phyloP scores from a whole-genome alignment of 1,140 invertebrate species.

The Battus philenor region DNA sequence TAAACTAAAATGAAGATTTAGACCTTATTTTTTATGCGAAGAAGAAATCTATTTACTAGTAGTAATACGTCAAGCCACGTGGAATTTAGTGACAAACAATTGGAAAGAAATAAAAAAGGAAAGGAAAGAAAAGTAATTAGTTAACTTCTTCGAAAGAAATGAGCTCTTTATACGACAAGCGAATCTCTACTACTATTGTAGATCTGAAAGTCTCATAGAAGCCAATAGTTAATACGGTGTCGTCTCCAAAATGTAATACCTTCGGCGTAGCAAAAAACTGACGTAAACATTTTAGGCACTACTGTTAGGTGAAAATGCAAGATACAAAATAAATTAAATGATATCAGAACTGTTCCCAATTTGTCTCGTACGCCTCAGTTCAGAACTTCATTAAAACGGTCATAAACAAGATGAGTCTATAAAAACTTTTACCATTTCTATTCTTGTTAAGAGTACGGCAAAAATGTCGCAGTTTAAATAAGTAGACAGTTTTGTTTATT shows the following conservation, averaged over 20 bases:
- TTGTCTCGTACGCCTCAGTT: not conserved
- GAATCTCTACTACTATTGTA: not conserved
- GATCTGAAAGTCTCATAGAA: not conserved
- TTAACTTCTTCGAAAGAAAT: no score
- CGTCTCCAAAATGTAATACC: not conserved
- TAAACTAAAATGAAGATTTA: no score
- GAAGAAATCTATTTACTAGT: no score
- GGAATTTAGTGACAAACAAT: no score
- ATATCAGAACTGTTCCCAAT: conserved; percentile 4
- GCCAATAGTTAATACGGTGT: not conserved
- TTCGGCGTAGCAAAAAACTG: not conserved
- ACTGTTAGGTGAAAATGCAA: no score
- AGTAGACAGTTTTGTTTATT: conserved; percentile 11
- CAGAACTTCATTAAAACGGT: conserved; percentile 14
- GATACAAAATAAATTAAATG: conserved; percentile 2
- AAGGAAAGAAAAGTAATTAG: no score
- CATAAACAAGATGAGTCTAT: conserved; percentile 12
- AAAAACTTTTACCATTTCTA: conserved; percentile 16
- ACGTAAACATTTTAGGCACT: not conserved
- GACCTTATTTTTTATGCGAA: no score
- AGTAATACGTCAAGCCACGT: no score
- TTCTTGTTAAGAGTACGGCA: conserved; percentile 11
- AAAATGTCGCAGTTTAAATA: conserved; percentile 12
- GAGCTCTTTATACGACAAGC: no score
- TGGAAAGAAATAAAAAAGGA: no score